Evolutionary conservation across 2,888 invertebrate genomes (phyloP).

Genomic region (Stramonita haemastoma): DNA sequence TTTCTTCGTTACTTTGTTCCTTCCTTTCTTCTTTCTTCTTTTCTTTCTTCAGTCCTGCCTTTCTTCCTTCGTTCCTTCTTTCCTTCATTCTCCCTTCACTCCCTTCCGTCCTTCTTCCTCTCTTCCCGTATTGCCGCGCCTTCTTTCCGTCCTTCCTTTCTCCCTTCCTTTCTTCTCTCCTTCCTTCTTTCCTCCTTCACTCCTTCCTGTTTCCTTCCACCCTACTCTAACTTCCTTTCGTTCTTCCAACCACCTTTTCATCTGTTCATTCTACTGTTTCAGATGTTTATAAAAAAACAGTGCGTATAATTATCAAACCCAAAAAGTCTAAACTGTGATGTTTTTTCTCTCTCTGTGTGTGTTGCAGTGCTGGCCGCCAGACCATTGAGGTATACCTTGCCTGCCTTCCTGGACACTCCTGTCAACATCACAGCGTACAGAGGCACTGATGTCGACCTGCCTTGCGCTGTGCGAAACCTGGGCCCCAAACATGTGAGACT

Average conservation of each 20-base stretch:
- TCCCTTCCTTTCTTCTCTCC: neutral
- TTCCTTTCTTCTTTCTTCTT: neutral
- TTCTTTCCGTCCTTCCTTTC: neutral
- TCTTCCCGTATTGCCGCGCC: neutral
- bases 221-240: neutral
- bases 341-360: neutral
- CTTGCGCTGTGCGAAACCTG: slow-evolving; percentile 65
- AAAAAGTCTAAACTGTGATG: neutral
- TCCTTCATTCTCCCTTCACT: neutral
- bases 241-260: neutral
- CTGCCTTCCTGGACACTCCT: slow-evolving; percentile 58
- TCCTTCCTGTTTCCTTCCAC: neutral
- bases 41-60: neutral
- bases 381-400: slow-evolving; percentile 51
- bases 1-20: neutral
- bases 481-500: slow-evolving; percentile 62
- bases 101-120: neutral
- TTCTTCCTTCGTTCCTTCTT: neutral
- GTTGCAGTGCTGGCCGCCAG: slow-evolving; percentile 49
- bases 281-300: neutral
- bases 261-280: neutral
- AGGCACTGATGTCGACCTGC: slow-evolving; percentile 61
- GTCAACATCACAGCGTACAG: slow-evolving; percentile 58
- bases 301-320: neutral
- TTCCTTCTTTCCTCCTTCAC: neutral